Evolutionary conservation across 2,797 vertebrate genomes (phyloP).

Genomic region (Meriones psammophilus): DNA sequence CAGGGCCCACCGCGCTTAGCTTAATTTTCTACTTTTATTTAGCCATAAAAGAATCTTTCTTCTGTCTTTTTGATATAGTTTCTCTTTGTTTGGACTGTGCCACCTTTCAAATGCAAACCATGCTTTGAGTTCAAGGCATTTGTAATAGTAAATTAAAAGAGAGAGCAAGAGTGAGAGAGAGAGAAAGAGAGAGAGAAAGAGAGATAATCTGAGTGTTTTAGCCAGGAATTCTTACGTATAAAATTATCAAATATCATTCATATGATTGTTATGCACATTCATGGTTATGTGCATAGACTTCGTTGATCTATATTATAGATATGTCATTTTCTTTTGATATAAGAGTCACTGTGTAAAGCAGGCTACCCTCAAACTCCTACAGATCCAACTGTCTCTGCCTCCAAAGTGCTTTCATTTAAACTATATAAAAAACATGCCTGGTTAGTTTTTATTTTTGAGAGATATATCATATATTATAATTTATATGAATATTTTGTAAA

Average conservation of each 20-base stretch:
- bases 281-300: background rate
- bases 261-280: too few relatives aligned
- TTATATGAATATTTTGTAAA: background rate
- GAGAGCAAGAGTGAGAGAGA: background rate
- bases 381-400: background rate
- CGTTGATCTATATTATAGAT: background rate
- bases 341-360: background rate
- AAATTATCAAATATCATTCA: background rate
- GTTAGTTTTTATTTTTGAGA: background rate
- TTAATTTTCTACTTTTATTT: background rate
- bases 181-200: background rate
- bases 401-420: background rate
- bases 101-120: background rate
- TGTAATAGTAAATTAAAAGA: background rate
- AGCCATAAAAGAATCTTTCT: background rate
- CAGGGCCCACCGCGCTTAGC: background rate
- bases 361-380: too few relatives aligned
- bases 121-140: slow-evolving; percentile 16
- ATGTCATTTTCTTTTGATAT: background rate
- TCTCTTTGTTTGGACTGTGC: background rate
- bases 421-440: background rate
- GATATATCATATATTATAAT: background rate
- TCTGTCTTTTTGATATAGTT: background rate
- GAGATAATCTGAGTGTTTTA: background rate
- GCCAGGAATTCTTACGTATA: background rate